These are phyloP conservation scores for Pluvialis apricaria DNA, from an alignment of 2,113 vertebrate genomes.

Conservation along the genomic window DNA sequence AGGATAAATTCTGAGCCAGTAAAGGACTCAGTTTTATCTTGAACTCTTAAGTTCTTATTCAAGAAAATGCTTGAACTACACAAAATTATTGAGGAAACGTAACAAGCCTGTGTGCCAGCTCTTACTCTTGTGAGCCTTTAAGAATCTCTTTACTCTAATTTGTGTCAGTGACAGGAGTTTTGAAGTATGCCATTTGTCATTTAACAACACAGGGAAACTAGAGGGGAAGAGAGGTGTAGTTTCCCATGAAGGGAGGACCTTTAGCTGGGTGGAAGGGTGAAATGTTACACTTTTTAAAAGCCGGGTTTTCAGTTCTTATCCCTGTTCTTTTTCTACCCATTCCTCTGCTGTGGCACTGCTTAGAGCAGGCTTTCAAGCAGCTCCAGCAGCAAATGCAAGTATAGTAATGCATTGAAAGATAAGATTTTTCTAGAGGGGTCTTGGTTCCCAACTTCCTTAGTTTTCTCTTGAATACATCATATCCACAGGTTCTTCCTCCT, in stretches of 20 bases:
- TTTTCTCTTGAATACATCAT: not conserved
- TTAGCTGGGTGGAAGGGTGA: not conserved
- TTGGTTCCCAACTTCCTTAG: not conserved
- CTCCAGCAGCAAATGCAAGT: not conserved
- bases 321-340: not conserved
- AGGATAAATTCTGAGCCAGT: not conserved
- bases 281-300: not conserved
- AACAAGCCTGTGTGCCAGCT: not conserved
- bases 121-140: not conserved
- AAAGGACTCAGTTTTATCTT: not conserved
- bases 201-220: not conserved
- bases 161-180: not conserved
- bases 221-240: not conserved
- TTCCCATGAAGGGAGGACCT: not conserved
- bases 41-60: not conserved
- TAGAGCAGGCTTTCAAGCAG: not conserved
- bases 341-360: not conserved
- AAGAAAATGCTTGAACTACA: not conserved
- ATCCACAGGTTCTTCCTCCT: not conserved
- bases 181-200: not conserved
- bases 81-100: not conserved
- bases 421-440: not conserved
- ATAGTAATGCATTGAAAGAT: not conserved
- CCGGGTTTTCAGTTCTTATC: not conserved
- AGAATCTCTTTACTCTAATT: not conserved